Percentiles rank a stretch among this genome's conserved stretches.
These are phyloP conservation scores for Limnodromus scolopaceus DNA, from an alignment of 2,797 vertebrate genomes.

Conservation along the genomic window DNA sequence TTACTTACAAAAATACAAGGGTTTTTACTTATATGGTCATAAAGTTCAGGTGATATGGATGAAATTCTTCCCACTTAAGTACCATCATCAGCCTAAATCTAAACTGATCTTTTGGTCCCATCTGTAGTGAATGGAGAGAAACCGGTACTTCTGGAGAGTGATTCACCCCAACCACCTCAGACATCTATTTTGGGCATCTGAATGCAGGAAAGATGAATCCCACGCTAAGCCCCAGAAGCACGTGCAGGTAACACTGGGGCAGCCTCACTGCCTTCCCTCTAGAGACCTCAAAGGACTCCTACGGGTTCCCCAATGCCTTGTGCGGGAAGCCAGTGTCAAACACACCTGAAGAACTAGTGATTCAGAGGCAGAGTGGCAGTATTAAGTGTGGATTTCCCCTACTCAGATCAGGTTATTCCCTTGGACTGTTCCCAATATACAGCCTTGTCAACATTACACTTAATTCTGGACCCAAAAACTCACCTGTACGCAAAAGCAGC, in stretches of 20 bases:
- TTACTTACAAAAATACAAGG: background rate
- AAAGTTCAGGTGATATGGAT: background rate
- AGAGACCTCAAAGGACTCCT: background rate
- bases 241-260: background rate
- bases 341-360: background rate
- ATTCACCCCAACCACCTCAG: background rate
- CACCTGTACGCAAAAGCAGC: background rate
- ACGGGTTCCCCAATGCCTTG: background rate
- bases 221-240: background rate
- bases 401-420: background rate
- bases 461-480: background rate
- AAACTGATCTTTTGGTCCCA: background rate
- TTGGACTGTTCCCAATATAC: background rate
- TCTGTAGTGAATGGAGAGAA: background rate
- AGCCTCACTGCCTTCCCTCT: background rate
- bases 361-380: background rate
- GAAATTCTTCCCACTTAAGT: background rate
- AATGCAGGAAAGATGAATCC: background rate
- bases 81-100: background rate
- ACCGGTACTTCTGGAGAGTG: background rate
- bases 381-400: background rate
- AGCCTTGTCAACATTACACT: background rate
- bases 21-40: background rate
- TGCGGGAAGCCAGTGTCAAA: background rate
- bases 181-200: background rate